A percentile compares a stretch with the other conserved stretches of the same genome.
phyloP scores from a whole-genome alignment of 2,797 vertebrate genomes.

The Coendou prehensilis region DNA sequence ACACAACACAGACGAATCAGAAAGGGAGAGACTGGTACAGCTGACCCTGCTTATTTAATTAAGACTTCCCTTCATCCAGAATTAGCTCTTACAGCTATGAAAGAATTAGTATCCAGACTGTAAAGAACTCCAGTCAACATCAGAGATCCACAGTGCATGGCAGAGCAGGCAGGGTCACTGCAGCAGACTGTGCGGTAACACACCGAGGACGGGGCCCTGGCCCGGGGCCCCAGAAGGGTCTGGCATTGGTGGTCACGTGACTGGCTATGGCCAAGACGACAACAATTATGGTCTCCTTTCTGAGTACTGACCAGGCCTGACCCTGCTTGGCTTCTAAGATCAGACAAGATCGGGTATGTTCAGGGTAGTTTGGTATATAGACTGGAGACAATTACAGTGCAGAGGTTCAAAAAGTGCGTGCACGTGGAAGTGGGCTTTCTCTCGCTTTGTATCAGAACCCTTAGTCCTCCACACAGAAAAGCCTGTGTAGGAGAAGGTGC shows the following conservation, averaged over 20 bases:
- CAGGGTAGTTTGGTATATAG: neutral
- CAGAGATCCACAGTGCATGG: neutral
- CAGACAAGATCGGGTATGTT: neutral
- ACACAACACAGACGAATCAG: too few species aligned
- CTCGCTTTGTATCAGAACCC: neutral
- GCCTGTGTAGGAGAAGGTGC: neutral
- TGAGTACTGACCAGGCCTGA: neutral
- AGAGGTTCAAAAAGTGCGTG: neutral
- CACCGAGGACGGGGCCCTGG: neutral
- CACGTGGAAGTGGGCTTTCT: neutral
- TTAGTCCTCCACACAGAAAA: neutral
- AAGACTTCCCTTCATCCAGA: constrained; percentile 13
- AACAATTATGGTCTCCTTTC: neutral
- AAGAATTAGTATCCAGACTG: neutral
- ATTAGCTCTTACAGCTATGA: neutral
- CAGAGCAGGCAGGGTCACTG: neutral
- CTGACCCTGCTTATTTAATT: neutral
- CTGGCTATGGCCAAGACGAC: neutral
- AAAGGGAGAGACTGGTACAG: neutral
- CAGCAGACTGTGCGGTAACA: accelerated
- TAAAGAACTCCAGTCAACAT: neutral
- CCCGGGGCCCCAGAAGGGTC: neutral
- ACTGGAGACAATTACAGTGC: neutral
- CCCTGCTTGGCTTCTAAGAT: neutral
- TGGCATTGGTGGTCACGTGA: neutral